phyloP scores from a whole-genome alignment of 2,113 vertebrate species.

The Oxygymnocypris stewartii region DNA sequence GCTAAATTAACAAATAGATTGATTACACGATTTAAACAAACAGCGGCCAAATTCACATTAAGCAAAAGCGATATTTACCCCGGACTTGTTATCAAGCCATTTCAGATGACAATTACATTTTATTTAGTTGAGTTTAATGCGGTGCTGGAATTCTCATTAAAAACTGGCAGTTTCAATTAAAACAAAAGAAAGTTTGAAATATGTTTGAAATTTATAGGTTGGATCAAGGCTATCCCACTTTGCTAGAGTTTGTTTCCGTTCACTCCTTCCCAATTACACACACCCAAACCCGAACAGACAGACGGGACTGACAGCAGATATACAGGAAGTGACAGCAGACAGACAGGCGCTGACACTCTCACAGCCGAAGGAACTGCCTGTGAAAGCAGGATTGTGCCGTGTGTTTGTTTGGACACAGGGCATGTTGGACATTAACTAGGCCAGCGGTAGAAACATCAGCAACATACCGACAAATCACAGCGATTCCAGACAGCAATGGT shows the following conservation, averaged over 20 bases:
- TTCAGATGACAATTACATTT: slow-evolving; percentile 34
- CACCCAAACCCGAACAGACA: slow-evolving; percentile 7
- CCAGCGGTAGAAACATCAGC: slow-evolving; percentile 27
- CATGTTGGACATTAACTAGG: slow-evolving; percentile 38
- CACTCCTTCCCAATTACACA: slow-evolving; percentile 20
- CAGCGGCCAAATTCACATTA: slow-evolving; percentile 16
- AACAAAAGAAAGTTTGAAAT: slow-evolving; percentile 5
- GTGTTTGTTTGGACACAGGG: slow-evolving; percentile 25
- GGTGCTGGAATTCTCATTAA: background rate
- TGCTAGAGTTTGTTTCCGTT: background rate
- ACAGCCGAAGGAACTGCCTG: background rate
- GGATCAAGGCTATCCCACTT: background rate
- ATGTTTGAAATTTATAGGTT: background rate
- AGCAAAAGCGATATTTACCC: background rate
- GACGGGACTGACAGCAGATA: slow-evolving; percentile 7
- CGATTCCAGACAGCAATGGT: slow-evolving; percentile 29
- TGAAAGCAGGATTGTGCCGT: slow-evolving; percentile 24
- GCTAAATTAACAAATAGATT: slow-evolving; percentile 35
- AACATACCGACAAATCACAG: slow-evolving; percentile 32
- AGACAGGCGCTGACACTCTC: slow-evolving; percentile 10
- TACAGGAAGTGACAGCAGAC: slow-evolving; percentile 26
- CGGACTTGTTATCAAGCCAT: background rate
- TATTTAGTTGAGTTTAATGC: slow-evolving; percentile 15
- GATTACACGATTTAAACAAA: slow-evolving; percentile 50
- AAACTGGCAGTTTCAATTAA: background rate